A percentile compares a stretch with the other conserved stretches of the same genome.
phyloP scores from a whole-genome alignment of 1,140 invertebrate species.

The Microvelia longipes region DNA sequence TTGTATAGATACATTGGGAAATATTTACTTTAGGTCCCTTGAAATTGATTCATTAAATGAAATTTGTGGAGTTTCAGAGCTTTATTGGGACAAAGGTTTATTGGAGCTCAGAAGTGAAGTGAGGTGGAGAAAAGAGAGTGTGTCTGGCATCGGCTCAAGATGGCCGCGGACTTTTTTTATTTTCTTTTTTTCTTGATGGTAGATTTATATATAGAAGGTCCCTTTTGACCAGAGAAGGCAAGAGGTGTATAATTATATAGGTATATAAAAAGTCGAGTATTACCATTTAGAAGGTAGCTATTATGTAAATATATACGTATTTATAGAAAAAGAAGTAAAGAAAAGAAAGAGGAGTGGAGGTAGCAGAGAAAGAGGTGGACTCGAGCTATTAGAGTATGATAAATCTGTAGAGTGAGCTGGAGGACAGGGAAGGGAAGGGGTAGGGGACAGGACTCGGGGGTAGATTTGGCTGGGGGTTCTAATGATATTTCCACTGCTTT shows the following conservation, averaged over 20 bases:
- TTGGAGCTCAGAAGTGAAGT: not conserved
- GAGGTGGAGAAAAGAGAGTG: not conserved
- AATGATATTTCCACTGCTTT: constrained; percentile 19
- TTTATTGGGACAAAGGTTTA: not conserved
- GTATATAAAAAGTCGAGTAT: constrained; percentile 3
- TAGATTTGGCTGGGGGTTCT: not conserved
- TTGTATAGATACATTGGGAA: too few species aligned
- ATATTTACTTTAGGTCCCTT: too few species aligned
- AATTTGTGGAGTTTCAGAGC: not conserved
- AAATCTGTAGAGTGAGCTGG: constrained; percentile 15
- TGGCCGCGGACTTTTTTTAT: not conserved
- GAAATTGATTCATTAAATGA: not conserved
- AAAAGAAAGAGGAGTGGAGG: constrained; percentile 4
- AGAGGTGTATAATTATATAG: constrained; percentile 15
- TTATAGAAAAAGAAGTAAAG: constrained; percentile 13
- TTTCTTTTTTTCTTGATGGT: not conserved
- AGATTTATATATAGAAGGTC: constrained; percentile 10
- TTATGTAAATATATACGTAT: constrained; percentile 9
- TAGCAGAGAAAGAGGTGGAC: not conserved
- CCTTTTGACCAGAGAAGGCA: not conserved
- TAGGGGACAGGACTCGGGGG: not conserved
- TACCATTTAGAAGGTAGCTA: constrained; percentile 16
- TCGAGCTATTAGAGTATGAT: constrained; percentile 13
- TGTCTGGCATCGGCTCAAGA: not conserved
- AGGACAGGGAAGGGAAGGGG: not conserved